A percentile compares a stretch with the other conserved stretches of the same genome.
These are phyloP conservation scores for Orthosia gothica DNA, from an alignment of 2,888 invertebrate species.

Conservation along the genomic window DNA sequence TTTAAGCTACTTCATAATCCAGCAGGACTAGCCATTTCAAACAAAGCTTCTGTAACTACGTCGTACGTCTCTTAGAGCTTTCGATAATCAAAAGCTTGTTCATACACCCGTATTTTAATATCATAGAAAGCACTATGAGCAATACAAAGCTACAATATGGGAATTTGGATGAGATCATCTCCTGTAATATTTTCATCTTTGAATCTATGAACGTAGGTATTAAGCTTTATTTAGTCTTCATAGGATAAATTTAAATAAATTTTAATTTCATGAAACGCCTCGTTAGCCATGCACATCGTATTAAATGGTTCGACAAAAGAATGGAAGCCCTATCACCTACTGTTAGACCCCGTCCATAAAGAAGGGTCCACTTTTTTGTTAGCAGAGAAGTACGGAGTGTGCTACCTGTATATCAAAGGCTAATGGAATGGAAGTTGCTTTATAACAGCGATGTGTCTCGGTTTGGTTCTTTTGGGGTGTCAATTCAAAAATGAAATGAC, in stretches of 20 bases:
- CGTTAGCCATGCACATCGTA: conserved; percentile 11
- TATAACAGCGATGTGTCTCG: not conserved
- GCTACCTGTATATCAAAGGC: conserved; percentile 7
- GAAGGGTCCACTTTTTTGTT: conserved; percentile 28
- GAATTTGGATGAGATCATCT: not conserved
- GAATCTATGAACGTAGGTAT: not conserved
- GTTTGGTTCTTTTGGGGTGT: not conserved
- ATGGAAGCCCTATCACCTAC: conserved; percentile 47
- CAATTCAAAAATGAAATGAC: too few relatives aligned
- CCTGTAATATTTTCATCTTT: not conserved
- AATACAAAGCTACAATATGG: not conserved
- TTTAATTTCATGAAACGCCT: conserved; percentile 1
- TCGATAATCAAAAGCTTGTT: not conserved
- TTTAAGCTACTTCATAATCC: not conserved
- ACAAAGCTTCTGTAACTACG: not conserved
- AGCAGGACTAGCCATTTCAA: not conserved
- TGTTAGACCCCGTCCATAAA: conserved; percentile 54
- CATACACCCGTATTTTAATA: too few relatives aligned
- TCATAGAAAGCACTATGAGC: not conserved
- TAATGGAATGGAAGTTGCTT: conserved; percentile 21
- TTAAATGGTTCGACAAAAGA: conserved; percentile 35
- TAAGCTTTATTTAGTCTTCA: not conserved
- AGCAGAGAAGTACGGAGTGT: not conserved
- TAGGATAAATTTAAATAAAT: not conserved
- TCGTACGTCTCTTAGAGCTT: not conserved